Evolutionary conservation across 2,113 vertebrate genomes (phyloP), one percentile per base, ranked within the genome.

Genomic region (Plectropomus leopardus): DNA sequence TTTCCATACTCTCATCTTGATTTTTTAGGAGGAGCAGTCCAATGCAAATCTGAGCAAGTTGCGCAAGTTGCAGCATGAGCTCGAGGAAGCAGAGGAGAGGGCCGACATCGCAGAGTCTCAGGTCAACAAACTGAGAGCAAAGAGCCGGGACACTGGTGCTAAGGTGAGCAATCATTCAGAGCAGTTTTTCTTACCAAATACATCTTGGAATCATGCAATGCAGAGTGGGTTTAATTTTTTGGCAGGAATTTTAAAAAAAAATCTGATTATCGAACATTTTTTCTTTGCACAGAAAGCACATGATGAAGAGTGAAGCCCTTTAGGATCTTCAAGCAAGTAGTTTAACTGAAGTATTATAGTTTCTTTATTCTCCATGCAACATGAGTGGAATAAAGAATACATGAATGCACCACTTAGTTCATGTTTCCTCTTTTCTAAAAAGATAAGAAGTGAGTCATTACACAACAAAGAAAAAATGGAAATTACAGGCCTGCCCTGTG

Each of bases 81-180:
- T 94, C 14, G 92, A 94, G 69, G 93, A 94, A 59, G 93, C 93
- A 4, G 91, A 93, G 73, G 93, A 95, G 84, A 90, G 94, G 63
- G 94, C 94, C 6, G 93, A 95, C 72, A 94, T 94, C 32, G 88
- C 94, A 0, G 94, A 95, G 84, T 92, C 93, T 13, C 94, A 95
- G 85, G 93, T 95, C 85, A 94, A 94, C 89, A 95, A 95, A 75
- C 17, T 95, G 68, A 89, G 94, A 65, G 92, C 89, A 17, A 95
- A 94, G 78, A 94, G 89, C 42, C 90, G 92, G 3, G 93, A 95
- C 45, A n/a, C 72, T 1, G 78, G 94, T 17, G 48, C 86, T 4
- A 94, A 94, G 92, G 93, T 89, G 51, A 71, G 82, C 30, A 14
- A 53, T 14, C 45, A 51, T 5, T 9, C 4, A 21, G 10, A 42